A percentile compares a stretch with the other conserved stretches of the same genome.
phyloP scores from a whole-genome alignment of 1,140 invertebrate species.

The Zophobas morio region DNA sequence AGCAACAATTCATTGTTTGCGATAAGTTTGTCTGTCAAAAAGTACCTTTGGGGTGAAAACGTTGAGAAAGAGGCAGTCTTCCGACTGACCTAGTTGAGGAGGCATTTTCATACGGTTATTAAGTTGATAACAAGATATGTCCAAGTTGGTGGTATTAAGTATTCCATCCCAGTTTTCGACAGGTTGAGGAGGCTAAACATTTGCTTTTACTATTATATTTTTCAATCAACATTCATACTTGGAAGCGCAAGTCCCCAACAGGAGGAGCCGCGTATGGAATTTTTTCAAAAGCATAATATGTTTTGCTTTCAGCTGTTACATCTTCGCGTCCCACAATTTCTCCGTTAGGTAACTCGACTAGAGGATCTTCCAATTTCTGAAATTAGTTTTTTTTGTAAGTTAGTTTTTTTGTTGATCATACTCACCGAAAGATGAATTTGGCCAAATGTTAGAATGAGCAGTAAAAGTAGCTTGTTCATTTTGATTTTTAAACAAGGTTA shows the following conservation, averaged over 20 bases:
- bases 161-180: constrained; percentile 43
- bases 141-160: constrained; percentile 30
- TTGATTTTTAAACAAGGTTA: too few relatives aligned
- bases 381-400: too few relatives aligned
- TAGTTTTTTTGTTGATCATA: too few relatives aligned
- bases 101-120: neutral
- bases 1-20: too few relatives aligned
- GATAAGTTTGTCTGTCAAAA: neutral
- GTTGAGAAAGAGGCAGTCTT: constrained; percentile 50
- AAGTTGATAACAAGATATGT: constrained; percentile 22
- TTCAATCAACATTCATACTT: neutral
- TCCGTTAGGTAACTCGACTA: constrained; percentile 3
- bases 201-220: neutral
- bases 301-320: too few relatives aligned
- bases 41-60: constrained; percentile 44
- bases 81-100: neutral
- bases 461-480: too few relatives aligned
- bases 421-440: too few relatives aligned
- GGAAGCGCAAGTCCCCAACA: constrained; percentile 32
- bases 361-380: neutral
- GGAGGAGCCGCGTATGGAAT: constrained; percentile 47
- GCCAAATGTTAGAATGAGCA: too few relatives aligned
- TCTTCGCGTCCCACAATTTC: neutral
- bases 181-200: constrained; percentile 18
- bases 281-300: constrained; percentile 46